A percentile compares a stretch with the other conserved stretches of the same genome.
Conservation (phyloP, 2,113 vertebrate species). For the Heliornis fulica region DNA sequence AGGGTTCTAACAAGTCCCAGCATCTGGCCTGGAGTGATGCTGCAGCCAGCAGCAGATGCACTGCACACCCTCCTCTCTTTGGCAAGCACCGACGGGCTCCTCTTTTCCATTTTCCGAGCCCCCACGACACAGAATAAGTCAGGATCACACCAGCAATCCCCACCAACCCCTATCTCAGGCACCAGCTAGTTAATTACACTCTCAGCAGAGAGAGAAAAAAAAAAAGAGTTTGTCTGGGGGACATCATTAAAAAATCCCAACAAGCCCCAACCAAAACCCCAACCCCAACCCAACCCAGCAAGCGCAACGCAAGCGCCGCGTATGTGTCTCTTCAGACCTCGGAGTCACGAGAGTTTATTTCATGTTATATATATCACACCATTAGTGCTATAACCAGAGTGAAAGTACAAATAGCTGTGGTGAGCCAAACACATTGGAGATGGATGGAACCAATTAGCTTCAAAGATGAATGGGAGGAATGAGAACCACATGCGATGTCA, state of each 20-base stretch:
- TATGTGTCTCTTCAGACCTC: conserved; percentile 12
- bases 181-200: neutral
- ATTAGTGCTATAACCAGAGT: conserved; percentile 63
- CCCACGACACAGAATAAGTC: neutral
- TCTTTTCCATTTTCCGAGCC: neutral
- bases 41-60: neutral
- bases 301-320: neutral
- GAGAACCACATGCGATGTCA: conserved; percentile 69
- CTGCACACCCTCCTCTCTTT: neutral
- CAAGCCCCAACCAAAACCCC: neutral
- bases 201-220: neutral
- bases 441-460: conserved; percentile 76
- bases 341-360: conserved; percentile 61
- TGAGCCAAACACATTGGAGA: conserved; percentile 56
- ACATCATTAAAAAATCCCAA: neutral
- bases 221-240: neutral
- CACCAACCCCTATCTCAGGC: neutral
- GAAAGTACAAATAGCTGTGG: conserved; percentile 69
- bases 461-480: conserved; percentile 71
- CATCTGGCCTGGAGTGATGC: too few relatives aligned
- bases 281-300: neutral
- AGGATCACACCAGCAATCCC: fast-evolving
- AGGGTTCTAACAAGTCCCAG: neutral
- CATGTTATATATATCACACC: conserved; percentile 53
- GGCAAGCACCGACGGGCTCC: neutral